phyloP scores from a whole-genome alignment of 2,797 vertebrate species.

The Harpagifer antarcticus region DNA sequence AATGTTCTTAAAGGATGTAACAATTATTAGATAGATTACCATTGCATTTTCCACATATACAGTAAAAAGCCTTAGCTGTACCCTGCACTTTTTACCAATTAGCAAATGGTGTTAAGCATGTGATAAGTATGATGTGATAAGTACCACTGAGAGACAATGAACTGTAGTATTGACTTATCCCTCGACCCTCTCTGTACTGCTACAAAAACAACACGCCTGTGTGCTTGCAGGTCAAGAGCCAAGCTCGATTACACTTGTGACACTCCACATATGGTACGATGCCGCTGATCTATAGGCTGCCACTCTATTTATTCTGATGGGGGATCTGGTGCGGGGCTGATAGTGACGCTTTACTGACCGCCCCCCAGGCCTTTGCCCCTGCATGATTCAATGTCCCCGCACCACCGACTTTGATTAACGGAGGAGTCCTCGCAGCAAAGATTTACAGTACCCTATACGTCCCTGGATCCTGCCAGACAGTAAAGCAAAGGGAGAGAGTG shows the following conservation, averaged over 20 bases:
- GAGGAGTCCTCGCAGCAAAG: slow-evolving; percentile 41
- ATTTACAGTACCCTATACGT: slow-evolving; percentile 54
- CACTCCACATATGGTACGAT: neutral
- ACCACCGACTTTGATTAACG: slow-evolving; percentile 68
- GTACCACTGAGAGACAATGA: neutral
- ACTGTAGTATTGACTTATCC: neutral
- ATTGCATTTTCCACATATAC: neutral
- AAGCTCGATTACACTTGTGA: neutral
- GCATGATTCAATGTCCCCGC: slow-evolving; percentile 52
- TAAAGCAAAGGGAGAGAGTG: slow-evolving; percentile 19
- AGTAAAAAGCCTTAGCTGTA: neutral
- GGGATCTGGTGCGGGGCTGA: slow-evolving; percentile 37
- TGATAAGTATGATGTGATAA: neutral
- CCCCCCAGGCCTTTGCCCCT: slow-evolving; percentile 52
- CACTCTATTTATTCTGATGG: slow-evolving; percentile 28
- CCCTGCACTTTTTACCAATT: no score
- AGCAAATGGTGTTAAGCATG: neutral
- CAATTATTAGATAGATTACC: neutral
- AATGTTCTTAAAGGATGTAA: neutral
- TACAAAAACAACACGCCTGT: no score
- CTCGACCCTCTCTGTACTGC: neutral
- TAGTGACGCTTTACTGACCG: slow-evolving; percentile 38
- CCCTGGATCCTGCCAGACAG: slow-evolving; percentile 26
- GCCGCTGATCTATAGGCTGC: neutral
- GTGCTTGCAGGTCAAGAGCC: slow-evolving; percentile 9